phyloP scores from a whole-genome alignment of 2,113 vertebrate species.

The Phyllostomus hastatus region DNA sequence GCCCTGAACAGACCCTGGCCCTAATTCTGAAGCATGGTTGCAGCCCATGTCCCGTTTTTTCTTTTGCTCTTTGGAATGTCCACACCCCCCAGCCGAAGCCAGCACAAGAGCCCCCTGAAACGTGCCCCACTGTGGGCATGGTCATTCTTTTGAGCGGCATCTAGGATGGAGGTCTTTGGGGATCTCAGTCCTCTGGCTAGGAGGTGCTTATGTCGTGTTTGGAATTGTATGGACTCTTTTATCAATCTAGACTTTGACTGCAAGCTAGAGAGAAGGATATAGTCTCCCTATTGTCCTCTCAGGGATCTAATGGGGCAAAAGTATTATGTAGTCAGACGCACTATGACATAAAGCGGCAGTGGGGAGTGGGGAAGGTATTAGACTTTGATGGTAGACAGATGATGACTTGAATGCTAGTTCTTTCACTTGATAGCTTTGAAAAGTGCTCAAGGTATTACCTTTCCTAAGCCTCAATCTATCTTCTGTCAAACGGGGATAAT shows the following conservation, averaged over 20 bases:
- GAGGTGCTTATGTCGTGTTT: background rate
- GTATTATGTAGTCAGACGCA: background rate
- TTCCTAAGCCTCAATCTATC: background rate
- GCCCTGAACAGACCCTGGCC: background rate
- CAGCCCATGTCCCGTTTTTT: background rate
- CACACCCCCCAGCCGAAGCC: background rate
- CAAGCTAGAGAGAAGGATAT: background rate
- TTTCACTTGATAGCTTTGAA: conserved; percentile 31
- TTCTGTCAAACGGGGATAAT: background rate
- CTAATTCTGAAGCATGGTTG: background rate
- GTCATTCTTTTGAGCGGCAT: background rate
- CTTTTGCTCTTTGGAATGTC: background rate
- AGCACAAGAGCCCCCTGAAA: background rate
- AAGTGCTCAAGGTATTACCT: background rate
- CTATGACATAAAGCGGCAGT: background rate
- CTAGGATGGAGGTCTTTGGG: background rate
- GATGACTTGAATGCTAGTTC: background rate
- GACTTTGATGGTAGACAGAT: background rate
- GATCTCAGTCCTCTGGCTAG: background rate
- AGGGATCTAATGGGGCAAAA: background rate
- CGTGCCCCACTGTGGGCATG: background rate
- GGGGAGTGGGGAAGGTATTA: background rate
- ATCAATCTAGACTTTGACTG: background rate
- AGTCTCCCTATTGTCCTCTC: background rate
- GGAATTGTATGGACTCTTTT: background rate